Evolutionary conservation across 2,113 vertebrate species (phyloP).

Genomic region (Melanostigma gelatinosum): DNA sequence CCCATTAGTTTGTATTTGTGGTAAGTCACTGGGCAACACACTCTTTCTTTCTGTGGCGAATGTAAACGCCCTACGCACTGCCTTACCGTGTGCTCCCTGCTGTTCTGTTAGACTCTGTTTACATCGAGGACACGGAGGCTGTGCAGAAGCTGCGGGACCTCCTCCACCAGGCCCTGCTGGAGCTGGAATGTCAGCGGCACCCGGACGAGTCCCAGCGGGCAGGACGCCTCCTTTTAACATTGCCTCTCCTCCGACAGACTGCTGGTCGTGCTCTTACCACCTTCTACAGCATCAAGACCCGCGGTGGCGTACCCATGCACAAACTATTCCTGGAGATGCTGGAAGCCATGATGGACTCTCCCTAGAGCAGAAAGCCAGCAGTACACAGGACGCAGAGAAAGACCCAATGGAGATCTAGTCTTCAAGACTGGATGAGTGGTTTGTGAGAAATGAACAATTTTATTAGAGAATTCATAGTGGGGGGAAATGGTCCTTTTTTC

Average conservation of each 20-base stretch:
- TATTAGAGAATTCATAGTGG: conserved; percentile 44
- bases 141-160: conserved; percentile 92
- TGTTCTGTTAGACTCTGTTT: conserved; percentile 87
- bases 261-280: conserved; percentile 91
- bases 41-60: not conserved
- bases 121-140: conserved; percentile 92
- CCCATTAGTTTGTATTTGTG: conserved; percentile 13
- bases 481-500: conserved; percentile 38
- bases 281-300: conserved; percentile 93
- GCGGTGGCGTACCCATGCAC: conserved; percentile 94
- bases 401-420: conserved; percentile 45
- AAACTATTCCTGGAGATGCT: conserved; percentile 97
- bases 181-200: conserved; percentile 86
- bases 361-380: conserved; percentile 60
- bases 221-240: conserved; percentile 89
- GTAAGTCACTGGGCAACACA: not conserved
- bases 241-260: conserved; percentile 92
- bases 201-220: conserved; percentile 87
- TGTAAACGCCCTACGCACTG: not conserved
- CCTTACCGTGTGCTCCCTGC: conserved; percentile 22
- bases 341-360: conserved; percentile 96
- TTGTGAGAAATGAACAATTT: conserved; percentile 56
- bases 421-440: conserved; percentile 45
- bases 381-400: not conserved
- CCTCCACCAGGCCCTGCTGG: conserved; percentile 91